These are phyloP conservation scores for Atlantisia rogersi DNA, from an alignment of 2,113 vertebrate genomes.

Conservation along the genomic window DNA sequence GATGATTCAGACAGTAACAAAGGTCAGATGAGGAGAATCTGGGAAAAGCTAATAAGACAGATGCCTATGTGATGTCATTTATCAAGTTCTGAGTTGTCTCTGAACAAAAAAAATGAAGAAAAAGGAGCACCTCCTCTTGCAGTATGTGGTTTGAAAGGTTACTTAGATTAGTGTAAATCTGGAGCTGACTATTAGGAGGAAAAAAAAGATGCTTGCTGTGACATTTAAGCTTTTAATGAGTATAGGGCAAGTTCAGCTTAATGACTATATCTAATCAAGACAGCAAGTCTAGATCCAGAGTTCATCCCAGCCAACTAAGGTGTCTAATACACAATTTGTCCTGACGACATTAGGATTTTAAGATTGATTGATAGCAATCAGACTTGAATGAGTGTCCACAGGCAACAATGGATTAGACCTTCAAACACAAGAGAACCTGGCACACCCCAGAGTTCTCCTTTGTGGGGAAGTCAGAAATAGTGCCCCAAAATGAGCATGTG, in stretches of 20 bases:
- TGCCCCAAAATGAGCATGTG: neutral
- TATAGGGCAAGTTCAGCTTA: neutral
- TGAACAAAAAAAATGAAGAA: neutral
- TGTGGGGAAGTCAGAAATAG: neutral
- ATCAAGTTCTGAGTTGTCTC: neutral
- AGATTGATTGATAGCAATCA: neutral
- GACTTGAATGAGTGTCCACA: neutral
- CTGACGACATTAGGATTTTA: neutral
- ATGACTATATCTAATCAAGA: neutral
- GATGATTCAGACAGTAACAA: conserved; percentile 10
- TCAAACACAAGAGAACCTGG: neutral
- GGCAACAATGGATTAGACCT: neutral
- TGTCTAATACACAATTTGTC: neutral
- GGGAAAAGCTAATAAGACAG: neutral
- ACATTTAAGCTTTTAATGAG: neutral
- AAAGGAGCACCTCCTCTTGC: neutral
- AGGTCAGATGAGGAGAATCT: conserved; percentile 18
- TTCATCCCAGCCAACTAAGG: neutral
- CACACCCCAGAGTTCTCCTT: neutral
- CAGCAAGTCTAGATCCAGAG: neutral
- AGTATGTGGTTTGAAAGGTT: neutral
- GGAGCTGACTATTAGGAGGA: neutral
- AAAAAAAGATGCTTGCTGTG: neutral
- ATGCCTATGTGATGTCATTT: neutral
- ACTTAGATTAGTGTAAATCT: neutral